Evolutionary conservation across 2,113 vertebrate species (phyloP).

Genomic region (Dolichallabes microphthalmus): DNA sequence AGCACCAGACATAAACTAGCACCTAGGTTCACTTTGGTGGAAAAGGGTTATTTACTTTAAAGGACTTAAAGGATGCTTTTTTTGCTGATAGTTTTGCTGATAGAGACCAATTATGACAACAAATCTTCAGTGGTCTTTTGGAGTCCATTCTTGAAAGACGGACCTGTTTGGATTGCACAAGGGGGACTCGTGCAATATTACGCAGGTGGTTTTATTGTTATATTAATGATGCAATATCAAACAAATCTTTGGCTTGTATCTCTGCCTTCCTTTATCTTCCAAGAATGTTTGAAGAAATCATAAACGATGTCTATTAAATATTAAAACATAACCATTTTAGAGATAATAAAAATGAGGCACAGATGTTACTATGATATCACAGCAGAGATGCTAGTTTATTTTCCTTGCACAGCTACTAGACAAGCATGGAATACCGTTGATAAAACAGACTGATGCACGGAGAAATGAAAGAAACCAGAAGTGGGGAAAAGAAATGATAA

Average conservation of each 20-base stretch:
- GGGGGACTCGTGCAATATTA: too few relatives aligned
- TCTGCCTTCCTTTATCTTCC: not conserved
- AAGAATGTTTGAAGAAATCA: not conserved
- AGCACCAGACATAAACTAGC: too few relatives aligned
- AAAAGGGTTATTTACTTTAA: too few relatives aligned
- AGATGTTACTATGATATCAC: not conserved
- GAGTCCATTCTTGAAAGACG: too few relatives aligned
- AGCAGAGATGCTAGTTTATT: not conserved
- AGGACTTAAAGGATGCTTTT: too few relatives aligned
- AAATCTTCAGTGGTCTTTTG: too few relatives aligned
- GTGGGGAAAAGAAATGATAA: not conserved
- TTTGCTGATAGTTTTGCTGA: too few relatives aligned
- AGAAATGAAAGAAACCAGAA: slow-evolving; percentile 27
- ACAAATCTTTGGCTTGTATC: not conserved
- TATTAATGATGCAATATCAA: not conserved
- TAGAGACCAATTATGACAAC: too few relatives aligned
- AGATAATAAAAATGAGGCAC: not conserved
- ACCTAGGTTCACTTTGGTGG: too few relatives aligned
- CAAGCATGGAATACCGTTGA: not conserved
- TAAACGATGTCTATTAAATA: not conserved
- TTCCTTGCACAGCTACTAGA: not conserved
- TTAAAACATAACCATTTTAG: not conserved
- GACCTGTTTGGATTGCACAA: too few relatives aligned
- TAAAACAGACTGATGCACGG: not conserved
- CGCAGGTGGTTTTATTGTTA: too few relatives aligned